Percentiles rank a stretch among this genome's conserved stretches.
Conservation (phyloP, 2,113 vertebrate genomes). For the Bufo bufo region DNA sequence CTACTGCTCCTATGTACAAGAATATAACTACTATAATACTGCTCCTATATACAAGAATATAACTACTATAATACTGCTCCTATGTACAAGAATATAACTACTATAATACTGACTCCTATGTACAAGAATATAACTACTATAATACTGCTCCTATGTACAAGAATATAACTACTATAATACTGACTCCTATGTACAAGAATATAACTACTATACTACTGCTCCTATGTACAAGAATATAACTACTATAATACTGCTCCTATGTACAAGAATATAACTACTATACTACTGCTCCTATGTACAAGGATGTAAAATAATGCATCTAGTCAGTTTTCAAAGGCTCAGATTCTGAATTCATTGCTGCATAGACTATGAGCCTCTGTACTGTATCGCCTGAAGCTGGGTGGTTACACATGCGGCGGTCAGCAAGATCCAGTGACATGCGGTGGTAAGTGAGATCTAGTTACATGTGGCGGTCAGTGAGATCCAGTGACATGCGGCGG, state of each 20-base stretch:
- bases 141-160: too few relatives aligned
- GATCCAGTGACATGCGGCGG: not conserved
- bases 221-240: too few relatives aligned
- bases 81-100: conserved; percentile 14
- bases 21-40: conserved; percentile 12
- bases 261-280: not conserved
- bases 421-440: too few relatives aligned
- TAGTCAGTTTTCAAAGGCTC: too few relatives aligned
- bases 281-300: not conserved
- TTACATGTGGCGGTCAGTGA: too few relatives aligned
- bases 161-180: too few relatives aligned
- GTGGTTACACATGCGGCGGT: too few relatives aligned
- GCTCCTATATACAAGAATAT: not conserved
- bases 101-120: not conserved
- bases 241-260: too few relatives aligned
- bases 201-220: not conserved
- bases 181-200: not conserved
- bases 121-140: too few relatives aligned
- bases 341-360: not conserved
- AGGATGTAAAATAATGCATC: not conserved
- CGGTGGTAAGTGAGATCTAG: too few relatives aligned
- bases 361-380: not conserved
- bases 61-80: not conserved
- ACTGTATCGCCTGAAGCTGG: not conserved
- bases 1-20: not conserved